Evolutionary conservation across 2,797 vertebrate species (phyloP).

Genomic region (Macroramphosus scolopax): DNA sequence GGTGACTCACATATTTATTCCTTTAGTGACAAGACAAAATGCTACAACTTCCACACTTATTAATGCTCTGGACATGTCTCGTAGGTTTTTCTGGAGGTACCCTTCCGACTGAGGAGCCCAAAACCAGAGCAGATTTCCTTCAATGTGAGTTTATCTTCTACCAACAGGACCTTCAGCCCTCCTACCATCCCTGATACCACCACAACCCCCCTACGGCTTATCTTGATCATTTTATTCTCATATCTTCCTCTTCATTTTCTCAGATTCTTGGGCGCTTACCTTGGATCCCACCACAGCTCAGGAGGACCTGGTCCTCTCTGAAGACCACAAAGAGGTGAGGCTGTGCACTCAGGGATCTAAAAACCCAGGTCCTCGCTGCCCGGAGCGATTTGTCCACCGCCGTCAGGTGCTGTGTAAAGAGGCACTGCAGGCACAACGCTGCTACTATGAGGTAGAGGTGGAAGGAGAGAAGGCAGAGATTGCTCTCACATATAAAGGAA

Average conservation of each 20-base stretch:
- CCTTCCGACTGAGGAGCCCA: constrained; percentile 26
- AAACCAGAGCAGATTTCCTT: constrained; percentile 63
- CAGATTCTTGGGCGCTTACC: constrained; percentile 60
- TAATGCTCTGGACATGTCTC: too few species aligned
- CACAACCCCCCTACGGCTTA: too few species aligned
- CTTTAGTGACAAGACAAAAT: too few species aligned
- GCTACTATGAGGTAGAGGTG: constrained; percentile 69
- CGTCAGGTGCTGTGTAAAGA: constrained; percentile 64
- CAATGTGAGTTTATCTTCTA: constrained; percentile 67
- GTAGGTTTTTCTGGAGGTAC: too few species aligned
- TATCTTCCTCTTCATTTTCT: constrained; percentile 4
- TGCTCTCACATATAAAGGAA: constrained; percentile 55
- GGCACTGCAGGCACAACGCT: constrained; percentile 45
- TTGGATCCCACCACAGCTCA: constrained; percentile 62
- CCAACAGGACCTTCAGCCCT: too few species aligned
- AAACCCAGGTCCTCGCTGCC: neutral
- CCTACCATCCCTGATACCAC: too few species aligned
- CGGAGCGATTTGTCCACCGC: constrained; percentile 35
- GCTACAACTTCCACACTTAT: too few species aligned
- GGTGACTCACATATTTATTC: neutral
- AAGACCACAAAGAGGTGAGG: constrained; percentile 40
- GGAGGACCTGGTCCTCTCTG: constrained; percentile 47
- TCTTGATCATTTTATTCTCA: too few species aligned
- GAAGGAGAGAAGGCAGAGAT: constrained; percentile 59
- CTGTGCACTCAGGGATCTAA: neutral